phyloP scores from a whole-genome alignment of 2,888 invertebrate species.

The Zaprionus bogoriensis region DNA sequence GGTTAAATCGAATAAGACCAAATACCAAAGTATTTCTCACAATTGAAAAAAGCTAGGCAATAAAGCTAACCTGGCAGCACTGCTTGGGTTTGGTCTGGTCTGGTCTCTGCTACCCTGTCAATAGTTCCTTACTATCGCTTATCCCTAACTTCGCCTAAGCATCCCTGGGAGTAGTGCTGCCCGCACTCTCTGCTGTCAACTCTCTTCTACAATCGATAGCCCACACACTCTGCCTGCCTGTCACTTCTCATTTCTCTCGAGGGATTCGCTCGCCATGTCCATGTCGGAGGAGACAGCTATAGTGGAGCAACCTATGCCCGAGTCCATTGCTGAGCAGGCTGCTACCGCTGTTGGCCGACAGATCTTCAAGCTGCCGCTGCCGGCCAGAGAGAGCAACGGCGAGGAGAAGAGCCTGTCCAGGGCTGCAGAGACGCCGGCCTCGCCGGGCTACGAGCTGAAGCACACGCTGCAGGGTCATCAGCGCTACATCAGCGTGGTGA shows the following conservation, averaged over 20 bases:
- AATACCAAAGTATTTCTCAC: no score
- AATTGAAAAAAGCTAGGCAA: no score
- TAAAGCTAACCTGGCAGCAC: no score
- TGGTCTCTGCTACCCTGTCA: not conserved
- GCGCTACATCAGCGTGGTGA: constrained; percentile 98
- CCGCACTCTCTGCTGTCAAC: no score
- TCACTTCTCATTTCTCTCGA: not conserved
- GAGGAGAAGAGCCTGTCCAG: constrained; percentile 79
- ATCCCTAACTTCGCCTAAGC: not conserved
- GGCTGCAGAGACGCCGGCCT: not conserved
- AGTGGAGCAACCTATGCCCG: no score
- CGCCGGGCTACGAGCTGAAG: constrained; percentile 96
- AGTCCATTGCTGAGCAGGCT: no score
- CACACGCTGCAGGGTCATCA: constrained; percentile 98
- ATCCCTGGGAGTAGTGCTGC: not conserved
- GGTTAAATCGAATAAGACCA: no score
- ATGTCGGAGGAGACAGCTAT: not conserved
- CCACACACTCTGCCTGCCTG: not conserved
- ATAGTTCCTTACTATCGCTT: not conserved
- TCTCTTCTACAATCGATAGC: not conserved
- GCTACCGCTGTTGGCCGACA: not conserved
- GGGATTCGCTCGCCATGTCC: not conserved
- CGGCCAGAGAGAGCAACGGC: not conserved
- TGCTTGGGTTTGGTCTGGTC: no score
- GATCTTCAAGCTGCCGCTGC: constrained; percentile 39